A percentile compares a stretch with the other conserved stretches of the same genome.
Conservation (phyloP, 2,888 invertebrate species). For the Dione juno region DNA sequence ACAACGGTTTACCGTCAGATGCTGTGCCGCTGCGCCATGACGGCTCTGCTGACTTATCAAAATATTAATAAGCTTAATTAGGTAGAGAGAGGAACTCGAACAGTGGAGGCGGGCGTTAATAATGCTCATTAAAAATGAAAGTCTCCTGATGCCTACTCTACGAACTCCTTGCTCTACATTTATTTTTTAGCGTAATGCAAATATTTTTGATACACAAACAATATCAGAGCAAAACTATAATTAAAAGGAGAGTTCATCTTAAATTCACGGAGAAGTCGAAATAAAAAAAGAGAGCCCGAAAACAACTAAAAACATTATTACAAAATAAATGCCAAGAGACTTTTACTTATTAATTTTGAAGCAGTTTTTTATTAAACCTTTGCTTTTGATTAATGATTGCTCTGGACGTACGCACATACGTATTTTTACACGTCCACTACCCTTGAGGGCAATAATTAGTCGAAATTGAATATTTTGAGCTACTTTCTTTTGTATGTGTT, state of each 20-base stretch:
- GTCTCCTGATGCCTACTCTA: too few species aligned
- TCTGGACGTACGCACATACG: slow-evolving; percentile 26
- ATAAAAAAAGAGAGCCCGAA: neutral
- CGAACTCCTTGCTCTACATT: too few species aligned
- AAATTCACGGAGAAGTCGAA: neutral
- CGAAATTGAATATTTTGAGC: slow-evolving; percentile 51
- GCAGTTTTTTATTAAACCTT: slow-evolving; percentile 38
- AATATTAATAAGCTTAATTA: too few species aligned
- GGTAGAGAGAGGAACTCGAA: too few species aligned
- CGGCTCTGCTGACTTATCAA: too few species aligned
- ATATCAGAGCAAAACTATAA: neutral
- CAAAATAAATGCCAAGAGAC: slow-evolving; percentile 11
- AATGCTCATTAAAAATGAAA: too few species aligned
- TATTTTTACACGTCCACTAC: slow-evolving; percentile 46
- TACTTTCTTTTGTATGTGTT: slow-evolving; percentile 42
- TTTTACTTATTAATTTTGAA: slow-evolving; percentile 36
- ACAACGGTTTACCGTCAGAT: too few species aligned
- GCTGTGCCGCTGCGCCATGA: too few species aligned
- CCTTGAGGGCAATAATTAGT: slow-evolving; percentile 51
- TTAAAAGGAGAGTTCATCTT: neutral
- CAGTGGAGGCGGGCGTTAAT: too few species aligned
- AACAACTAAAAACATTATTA: slow-evolving; percentile 14
- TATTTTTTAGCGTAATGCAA: too few species aligned
- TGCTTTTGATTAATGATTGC: slow-evolving; percentile 42
- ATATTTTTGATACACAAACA: too few species aligned